Base-by-base conservation (phyloP, 2,888 invertebrate genomes). In the Anthrax anthrax region DNA sequence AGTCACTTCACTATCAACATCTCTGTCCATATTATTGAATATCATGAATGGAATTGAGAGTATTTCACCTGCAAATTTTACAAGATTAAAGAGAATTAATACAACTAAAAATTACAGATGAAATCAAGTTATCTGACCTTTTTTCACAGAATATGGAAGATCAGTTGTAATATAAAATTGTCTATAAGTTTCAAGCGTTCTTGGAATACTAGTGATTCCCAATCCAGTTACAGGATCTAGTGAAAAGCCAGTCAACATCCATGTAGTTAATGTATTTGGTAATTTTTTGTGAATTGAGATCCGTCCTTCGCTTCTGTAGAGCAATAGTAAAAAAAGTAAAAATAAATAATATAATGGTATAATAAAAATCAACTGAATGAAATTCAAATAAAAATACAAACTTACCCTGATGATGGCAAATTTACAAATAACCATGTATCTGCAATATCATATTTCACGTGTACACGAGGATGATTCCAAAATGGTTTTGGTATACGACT, bases 31-130 rank as follows among this genome's bases (percentile, higher is more conserved):
- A 58, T 94, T 88, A 64, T 94, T 97, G 64, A 85, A 88, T 16
- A 96, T 78, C 16, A 88, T 84, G 41, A 89, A 81, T 23, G 94
- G 85, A 43, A 94, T 76, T 0, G 91, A 86, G 44, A 97, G 75
- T n/a, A 86, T 81, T 70, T 98, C 98, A 27, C 91, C 94, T 65
- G 10, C 3, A 54, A 43, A 37, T 36, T 12, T 12, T 9, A 34
- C 32, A 29, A 44, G 2, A 16, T 18, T 9, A 12, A 18, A 38
- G 16, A 16, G 6, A 23, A 32, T n/a, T 19, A 40, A 42, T 4
- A 40, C 23, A 23, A 13, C 6, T 29, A 9, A 29, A n/a, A n/a
- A n/a, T n/a, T n/a, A n/a, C n/a, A n/a, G n/a, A n/a, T n/a, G n/a
- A n/a, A n/a, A n/a, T n/a, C n/a, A n/a, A n/a, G n/a, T n/a, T n/a